Conservation (phyloP, 2,888 invertebrate genomes). For the Phymatocera aterrima region DNA sequence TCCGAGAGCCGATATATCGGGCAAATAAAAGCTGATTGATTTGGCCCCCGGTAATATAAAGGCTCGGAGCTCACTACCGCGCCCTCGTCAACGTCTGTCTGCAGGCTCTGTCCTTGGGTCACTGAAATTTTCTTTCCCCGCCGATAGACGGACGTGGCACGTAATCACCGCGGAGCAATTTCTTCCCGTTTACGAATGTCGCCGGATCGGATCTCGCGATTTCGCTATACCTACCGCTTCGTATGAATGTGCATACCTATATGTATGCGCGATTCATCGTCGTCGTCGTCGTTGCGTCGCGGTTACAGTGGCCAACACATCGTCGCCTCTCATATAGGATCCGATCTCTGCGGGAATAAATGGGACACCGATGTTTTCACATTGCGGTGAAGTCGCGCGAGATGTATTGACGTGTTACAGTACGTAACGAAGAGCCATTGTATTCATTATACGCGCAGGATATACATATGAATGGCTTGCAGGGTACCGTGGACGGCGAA, state of each 20-base stretch:
- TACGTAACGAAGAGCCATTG: conserved; percentile 13
- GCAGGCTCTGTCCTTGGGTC: background rate
- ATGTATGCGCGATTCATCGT: no score
- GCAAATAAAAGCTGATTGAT: conserved; percentile 40
- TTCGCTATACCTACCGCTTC: no score
- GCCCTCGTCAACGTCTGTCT: background rate
- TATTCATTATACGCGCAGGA: background rate
- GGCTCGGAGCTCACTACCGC: background rate
- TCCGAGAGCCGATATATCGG: conserved; percentile 60
- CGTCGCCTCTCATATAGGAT: no score
- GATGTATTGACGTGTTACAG: background rate
- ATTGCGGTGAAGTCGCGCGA: background rate
- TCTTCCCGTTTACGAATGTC: background rate
- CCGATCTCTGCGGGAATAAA: no score
- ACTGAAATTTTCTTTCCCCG: background rate
- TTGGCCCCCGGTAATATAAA: conserved; percentile 33
- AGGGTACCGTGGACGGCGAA: background rate
- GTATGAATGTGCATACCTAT: no score
- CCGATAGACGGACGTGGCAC: background rate
- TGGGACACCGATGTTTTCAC: background rate
- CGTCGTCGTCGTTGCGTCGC: no score
- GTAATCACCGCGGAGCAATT: background rate
- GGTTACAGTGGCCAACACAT: no score
- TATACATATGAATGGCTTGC: conserved; percentile 9
- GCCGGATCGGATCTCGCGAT: background rate